Evolutionary conservation across 2,888 invertebrate species (phyloP).

Genomic region (Acrobasis suavella): DNA sequence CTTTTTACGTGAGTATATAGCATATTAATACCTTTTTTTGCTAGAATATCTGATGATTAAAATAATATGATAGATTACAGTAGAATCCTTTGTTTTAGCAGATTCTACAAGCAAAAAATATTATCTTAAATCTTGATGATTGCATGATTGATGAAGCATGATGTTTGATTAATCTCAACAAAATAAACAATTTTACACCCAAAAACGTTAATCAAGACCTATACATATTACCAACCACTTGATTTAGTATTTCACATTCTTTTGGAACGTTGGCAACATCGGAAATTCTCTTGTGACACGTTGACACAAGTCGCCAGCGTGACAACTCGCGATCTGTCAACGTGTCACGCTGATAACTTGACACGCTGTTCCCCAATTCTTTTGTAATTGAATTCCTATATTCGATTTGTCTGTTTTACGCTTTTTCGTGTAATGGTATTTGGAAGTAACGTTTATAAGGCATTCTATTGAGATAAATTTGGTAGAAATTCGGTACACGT

Average conservation of each 20-base stretch:
- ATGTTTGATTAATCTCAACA: too few species aligned
- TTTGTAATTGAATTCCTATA: slow-evolving; percentile 16
- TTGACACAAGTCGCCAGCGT: slow-evolving; percentile 8
- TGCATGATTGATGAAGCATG: too few species aligned
- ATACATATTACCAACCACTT: neutral
- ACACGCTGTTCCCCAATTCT: slow-evolving; percentile 14
- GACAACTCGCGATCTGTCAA: slow-evolving; percentile 14
- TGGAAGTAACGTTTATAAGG: slow-evolving; percentile 1
- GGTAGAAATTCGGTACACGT: neutral
- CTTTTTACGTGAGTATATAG: too few species aligned
- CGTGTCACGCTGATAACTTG: slow-evolving; percentile 10
- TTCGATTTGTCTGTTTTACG: slow-evolving; percentile 8
- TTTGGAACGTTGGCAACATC: slow-evolving; percentile 10
- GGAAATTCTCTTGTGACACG: slow-evolving; percentile 12
- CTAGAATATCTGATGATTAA: too few species aligned
- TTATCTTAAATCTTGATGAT: too few species aligned
- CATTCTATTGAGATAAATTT: neutral
- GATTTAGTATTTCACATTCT: neutral
- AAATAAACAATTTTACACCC: neutral
- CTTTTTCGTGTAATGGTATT: slow-evolving; percentile 10
- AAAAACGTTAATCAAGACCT: neutral
- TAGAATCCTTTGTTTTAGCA: too few species aligned
- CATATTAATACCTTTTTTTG: too few species aligned
- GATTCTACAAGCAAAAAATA: too few species aligned
- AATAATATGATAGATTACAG: too few species aligned